These are phyloP conservation scores for Petrocephalus sullivani DNA, from an alignment of 2,797 vertebrate genomes.

Conservation along the genomic window DNA sequence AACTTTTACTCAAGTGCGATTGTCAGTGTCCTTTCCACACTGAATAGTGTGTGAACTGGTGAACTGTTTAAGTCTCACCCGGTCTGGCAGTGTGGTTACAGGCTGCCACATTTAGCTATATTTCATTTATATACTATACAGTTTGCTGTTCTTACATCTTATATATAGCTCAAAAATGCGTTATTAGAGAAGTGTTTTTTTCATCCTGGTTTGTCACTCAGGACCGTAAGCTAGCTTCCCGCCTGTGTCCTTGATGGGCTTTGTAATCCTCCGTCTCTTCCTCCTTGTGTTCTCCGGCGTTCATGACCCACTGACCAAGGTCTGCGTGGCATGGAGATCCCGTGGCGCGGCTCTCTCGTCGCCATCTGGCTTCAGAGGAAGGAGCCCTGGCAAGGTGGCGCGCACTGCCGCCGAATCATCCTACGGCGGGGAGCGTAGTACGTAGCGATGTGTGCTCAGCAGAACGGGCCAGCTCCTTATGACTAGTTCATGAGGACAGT, in stretches of 20 bases:
- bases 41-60: background rate
- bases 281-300: background rate
- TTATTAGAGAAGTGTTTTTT: background rate
- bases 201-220: background rate
- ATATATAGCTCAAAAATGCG: background rate
- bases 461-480: background rate
- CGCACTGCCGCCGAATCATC: background rate
- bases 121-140: background rate
- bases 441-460: background rate
- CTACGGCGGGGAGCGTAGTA: background rate
- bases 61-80: background rate
- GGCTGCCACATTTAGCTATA: background rate
- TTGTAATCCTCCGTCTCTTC: background rate
- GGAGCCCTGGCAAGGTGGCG: background rate
- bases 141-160: background rate
- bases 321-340: background rate
- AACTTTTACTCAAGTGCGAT: too few species aligned
- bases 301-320: constrained; percentile 3
- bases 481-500: background rate
- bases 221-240: background rate
- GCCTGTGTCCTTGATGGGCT: background rate
- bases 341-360: background rate
- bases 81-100: background rate
- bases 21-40: background rate
- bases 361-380: background rate